These are phyloP conservation scores for Pterobdella sp. DNA, from an alignment of 2,888 invertebrate genomes.

Conservation along the genomic window DNA sequence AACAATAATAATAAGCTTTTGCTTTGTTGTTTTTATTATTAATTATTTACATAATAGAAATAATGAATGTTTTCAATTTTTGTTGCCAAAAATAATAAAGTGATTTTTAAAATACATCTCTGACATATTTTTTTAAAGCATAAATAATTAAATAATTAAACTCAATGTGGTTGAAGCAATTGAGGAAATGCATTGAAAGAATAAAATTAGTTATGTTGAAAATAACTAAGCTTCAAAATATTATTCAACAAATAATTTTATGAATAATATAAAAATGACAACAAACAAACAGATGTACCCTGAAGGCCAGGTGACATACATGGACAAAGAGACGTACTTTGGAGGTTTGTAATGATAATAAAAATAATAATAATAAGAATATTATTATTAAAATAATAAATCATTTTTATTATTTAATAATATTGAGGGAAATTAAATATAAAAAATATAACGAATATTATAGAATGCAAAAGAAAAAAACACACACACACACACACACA, in stretches of 20 bases:
- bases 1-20: not conserved
- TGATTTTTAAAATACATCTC: too few relatives aligned
- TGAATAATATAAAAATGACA: too few relatives aligned
- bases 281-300: conserved; percentile 10
- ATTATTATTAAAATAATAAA: not conserved
- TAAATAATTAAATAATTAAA: too few relatives aligned
- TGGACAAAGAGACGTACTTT: conserved; percentile 19
- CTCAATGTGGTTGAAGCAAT: too few relatives aligned
- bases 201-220: too few relatives aligned
- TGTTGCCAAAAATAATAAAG: not conserved
- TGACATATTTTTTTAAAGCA: too few relatives aligned
- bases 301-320: conserved; percentile 11
- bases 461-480: too few relatives aligned
- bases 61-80: not conserved
- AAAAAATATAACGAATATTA: too few relatives aligned
- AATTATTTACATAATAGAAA: not conserved
- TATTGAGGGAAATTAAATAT: not conserved
- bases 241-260: too few relatives aligned
- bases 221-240: too few relatives aligned
- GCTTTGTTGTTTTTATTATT: not conserved
- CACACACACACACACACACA: too few relatives aligned
- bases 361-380: not conserved
- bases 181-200: too few relatives aligned
- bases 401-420: not conserved
- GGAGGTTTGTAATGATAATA: conserved; percentile 10